Evolutionary conservation across 2,113 vertebrate species (phyloP).

Genomic region (Scomber scombrus): DNA sequence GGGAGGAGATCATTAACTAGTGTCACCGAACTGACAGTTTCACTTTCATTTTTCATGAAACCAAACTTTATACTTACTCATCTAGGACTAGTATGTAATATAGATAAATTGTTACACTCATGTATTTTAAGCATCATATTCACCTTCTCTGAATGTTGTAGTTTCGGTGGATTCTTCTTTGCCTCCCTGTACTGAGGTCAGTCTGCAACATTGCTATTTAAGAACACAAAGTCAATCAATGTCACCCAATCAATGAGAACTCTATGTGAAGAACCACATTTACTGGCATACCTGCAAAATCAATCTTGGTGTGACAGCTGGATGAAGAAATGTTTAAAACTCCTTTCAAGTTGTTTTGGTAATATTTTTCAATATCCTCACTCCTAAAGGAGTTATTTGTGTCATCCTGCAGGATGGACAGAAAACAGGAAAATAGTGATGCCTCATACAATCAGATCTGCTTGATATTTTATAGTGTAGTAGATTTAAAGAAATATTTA

Average conservation of each 20-base stretch:
- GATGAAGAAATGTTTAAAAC: neutral
- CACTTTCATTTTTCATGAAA: conserved; percentile 66
- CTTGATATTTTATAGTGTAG: neutral
- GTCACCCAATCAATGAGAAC: neutral
- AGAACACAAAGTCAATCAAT: neutral
- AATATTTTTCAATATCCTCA: conserved; percentile 40
- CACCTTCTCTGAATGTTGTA: conserved; percentile 25
- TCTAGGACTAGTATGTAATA: too few species aligned
- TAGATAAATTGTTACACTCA: rapidly evolving
- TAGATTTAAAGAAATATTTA: neutral
- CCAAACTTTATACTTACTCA: neutral
- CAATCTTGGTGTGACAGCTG: neutral
- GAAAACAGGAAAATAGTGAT: rapidly evolving
- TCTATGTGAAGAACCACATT: neutral
- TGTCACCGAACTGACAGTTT: conserved; percentile 31
- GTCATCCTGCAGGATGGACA: conserved; percentile 56
- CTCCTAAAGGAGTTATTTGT: neutral
- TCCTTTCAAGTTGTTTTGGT: neutral
- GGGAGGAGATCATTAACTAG: neutral
- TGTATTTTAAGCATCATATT: neutral
- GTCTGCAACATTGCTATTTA: conserved; percentile 49
- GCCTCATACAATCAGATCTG: neutral
- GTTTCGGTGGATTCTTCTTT: conserved; percentile 1
- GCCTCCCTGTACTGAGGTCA: conserved; percentile 3
- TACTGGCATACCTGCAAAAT: conserved; percentile 63